Percentiles rank a stretch among this genome's conserved stretches.
Evolutionary conservation across 2,888 invertebrate genomes (phyloP).

Genomic region (Baronia brevicornis): DNA sequence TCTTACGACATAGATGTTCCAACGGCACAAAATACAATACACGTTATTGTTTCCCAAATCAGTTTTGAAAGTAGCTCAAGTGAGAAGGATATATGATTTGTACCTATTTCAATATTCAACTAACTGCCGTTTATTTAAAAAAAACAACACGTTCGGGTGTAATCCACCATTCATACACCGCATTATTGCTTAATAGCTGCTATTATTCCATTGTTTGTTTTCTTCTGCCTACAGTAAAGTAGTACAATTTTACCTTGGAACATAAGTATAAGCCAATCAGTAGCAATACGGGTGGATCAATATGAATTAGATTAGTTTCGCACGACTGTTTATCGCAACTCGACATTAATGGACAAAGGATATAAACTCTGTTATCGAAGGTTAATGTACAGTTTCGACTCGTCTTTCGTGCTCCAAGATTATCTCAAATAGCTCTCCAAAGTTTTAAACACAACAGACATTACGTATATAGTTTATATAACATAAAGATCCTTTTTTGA

Average conservation of each 20-base stretch:
- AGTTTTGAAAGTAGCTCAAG: too few relatives aligned
- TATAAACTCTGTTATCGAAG: neutral
- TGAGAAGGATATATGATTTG: constrained; percentile 13
- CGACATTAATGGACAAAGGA: neutral
- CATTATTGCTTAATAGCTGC: constrained; percentile 13
- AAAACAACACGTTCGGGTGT: constrained; percentile 16
- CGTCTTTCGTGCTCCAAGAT: neutral
- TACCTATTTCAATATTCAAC: constrained; percentile 27
- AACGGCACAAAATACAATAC: constrained; percentile 54
- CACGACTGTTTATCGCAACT: constrained; percentile 1
- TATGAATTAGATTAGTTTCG: constrained; percentile 31
- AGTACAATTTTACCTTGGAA: constrained; percentile 13
- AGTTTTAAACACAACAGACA: too few relatives aligned
- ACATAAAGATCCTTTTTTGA: too few relatives aligned
- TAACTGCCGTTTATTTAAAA: constrained; percentile 7
- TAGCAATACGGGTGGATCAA: constrained; percentile 31
- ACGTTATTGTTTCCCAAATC: constrained; percentile 59
- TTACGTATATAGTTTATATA: too few relatives aligned
- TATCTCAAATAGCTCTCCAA: too few relatives aligned
- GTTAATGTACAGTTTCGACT: constrained; percentile 7
- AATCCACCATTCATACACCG: constrained; percentile 14
- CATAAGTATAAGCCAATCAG: constrained; percentile 25
- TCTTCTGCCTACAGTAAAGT: neutral
- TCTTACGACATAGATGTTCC: constrained; percentile 54
- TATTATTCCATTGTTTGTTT: constrained; percentile 3